Base-by-base conservation (phyloP, 2,113 vertebrate genomes). In the Leucoraja erinaceus region DNA sequence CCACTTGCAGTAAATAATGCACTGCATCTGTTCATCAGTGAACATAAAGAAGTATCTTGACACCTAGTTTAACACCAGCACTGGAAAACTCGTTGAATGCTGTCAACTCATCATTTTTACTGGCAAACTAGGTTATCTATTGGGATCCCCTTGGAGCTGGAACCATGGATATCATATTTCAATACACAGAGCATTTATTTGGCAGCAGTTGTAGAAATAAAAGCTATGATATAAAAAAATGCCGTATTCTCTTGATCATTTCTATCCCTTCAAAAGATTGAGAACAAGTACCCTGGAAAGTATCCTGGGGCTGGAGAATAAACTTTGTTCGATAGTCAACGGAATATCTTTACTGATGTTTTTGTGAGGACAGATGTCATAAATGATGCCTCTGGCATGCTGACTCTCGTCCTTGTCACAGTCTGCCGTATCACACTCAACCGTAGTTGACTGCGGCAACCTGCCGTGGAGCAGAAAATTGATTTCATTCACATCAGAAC, bases 391-490 rank as follows among this genome's bases (percentile, higher is more conserved):
- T 28, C 90, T 72, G 66, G 0, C 5, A 8, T 91, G 20, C 66
- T 72, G 90, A 91, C 38, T 47, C 31, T 38, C 20, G 66, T 72
- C 63, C 18, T 91, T 91, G 63, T 72, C 90, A 28, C 33, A 33
- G 33, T 72, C 66, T 84, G 54, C 25, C 5, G 54, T 33, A 91
- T 38, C 70, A 68, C 7, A 3, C 90, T 47, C 33, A 38, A 20
- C 47, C 18, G 33, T 38, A 72, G 90, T 91, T 20, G 12, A 38
- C 31, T 91, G 90, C 38, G 38, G 68, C 18, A 72, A 72, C 33
- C 33, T 72, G 68, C 33, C 72, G 90, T 91, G 66, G 66, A 91
- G 66, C 66, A 72, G 66, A 91, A 54, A 12, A 70, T 91, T 47
- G 63, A 25, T 72, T 91, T 72, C 28, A 63, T 9, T 91, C 33